phyloP scores from a whole-genome alignment of 1,140 invertebrate genomes.

The Dreissena polymorpha region DNA sequence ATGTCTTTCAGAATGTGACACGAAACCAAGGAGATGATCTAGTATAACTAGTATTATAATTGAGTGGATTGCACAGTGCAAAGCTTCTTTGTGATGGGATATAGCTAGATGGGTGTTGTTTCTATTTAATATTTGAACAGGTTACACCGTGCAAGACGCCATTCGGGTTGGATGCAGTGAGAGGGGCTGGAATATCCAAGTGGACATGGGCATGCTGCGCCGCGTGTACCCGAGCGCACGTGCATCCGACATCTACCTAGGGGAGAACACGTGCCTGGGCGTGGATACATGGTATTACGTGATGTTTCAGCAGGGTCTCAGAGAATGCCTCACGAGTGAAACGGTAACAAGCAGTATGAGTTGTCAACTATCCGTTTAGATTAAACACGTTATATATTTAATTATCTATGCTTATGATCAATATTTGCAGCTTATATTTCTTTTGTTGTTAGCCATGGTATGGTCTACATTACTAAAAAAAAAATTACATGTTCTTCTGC shows the following conservation, averaged over 20 bases:
- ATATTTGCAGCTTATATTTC: too few species aligned
- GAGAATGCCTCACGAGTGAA: conserved; percentile 32
- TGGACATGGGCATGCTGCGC: conserved; percentile 28
- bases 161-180: conserved; percentile 17
- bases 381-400: too few species aligned
- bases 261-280: conserved; percentile 36
- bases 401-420: too few species aligned
- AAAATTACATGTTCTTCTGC: not conserved
- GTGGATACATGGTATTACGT: not conserved
- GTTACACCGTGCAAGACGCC: conserved; percentile 9
- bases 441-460: not conserved
- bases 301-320: conserved; percentile 16
- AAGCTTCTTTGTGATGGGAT: too few species aligned
- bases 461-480: not conserved
- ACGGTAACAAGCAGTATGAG: not conserved
- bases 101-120: too few species aligned
- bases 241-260: conserved; percentile 43
- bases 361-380: too few species aligned
- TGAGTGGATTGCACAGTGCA: not conserved
- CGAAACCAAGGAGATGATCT: not conserved
- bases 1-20: not conserved
- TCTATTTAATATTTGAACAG: too few species aligned
- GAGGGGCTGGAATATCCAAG: conserved; percentile 21
- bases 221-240: conserved; percentile 16
- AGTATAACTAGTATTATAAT: not conserved